Percentiles rank a stretch among this genome's conserved stretches.
phyloP scores from a whole-genome alignment of 92 coral and sea anemone species.

The Paragorgia papillata region DNA sequence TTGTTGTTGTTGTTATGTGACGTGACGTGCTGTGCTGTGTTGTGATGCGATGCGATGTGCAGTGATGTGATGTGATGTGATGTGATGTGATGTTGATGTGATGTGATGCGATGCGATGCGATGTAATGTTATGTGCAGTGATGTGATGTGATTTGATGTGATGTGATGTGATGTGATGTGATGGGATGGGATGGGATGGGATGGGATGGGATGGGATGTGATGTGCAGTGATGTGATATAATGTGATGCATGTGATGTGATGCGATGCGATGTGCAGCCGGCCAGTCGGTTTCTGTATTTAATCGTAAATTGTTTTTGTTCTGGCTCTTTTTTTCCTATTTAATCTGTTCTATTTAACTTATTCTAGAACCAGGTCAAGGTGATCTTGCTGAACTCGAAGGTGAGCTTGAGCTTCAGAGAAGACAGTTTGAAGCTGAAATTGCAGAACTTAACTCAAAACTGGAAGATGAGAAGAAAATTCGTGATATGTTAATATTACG shows the following conservation, averaged over 20 bases:
- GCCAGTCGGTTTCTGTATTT: too few species aligned
- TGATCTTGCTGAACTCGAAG: constrained; percentile 69
- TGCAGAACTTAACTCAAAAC: constrained; percentile 60
- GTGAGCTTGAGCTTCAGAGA: constrained; percentile 81
- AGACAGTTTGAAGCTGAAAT: constrained; percentile 69
- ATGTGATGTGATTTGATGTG: not conserved
- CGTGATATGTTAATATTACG: constrained; percentile 78
- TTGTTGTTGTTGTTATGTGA: not conserved
- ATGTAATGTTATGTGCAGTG: not conserved
- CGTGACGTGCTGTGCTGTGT: not conserved
- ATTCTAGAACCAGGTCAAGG: not conserved
- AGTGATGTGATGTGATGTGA: constrained; percentile 2
- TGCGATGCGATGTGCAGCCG: too few species aligned
- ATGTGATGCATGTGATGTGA: too few species aligned
- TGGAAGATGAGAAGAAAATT: constrained; percentile 82
- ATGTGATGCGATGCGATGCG: too few species aligned
- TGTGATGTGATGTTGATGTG: constrained; percentile 7
- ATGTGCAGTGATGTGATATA: too few species aligned
- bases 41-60: not conserved
- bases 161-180: too few species aligned
- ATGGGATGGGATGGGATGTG: too few species aligned
- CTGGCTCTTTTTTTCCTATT: not conserved
- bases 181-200: too few species aligned
- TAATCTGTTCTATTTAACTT: not conserved
- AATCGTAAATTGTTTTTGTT: too few species aligned